Base-by-base conservation (phyloP, 2,797 vertebrate genomes). In the Siniperca scherzeri region DNA sequence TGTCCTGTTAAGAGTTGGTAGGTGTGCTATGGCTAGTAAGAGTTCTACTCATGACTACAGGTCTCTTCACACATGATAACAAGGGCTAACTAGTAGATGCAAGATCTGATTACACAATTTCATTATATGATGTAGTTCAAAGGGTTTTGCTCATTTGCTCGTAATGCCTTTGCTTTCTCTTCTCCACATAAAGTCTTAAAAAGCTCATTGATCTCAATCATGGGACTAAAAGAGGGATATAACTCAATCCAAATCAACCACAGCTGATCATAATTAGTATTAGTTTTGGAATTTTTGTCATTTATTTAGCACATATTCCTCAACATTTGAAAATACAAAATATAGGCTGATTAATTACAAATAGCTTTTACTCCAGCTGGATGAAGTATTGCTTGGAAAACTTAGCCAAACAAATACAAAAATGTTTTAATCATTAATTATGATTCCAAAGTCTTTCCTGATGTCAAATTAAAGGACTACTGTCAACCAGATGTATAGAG, bases 401-500 rank as follows among this genome's bases (percentile, higher is more conserved):
- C 25, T 21, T 7, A 8, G 25, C 14, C 48, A 56, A 66, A 57
- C 7, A 36, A 72, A 10, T 60, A 42, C 73, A 70, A 70, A 73
- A 50, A 13, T 1, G 0, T 30, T 27, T 10, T 30, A 38, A 61
- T 50, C 13, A 38, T 46, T 36, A n/a, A 70, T 74, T 53, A 36
- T 46, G 27, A 53, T 60, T 22, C 9, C 12, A 55, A 40, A 38
- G 25, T 53, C 55, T 36, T 57, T 67, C 66, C 44, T 72, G 42
- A 36, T 62, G 21, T 79, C 22, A 74, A 81, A 81, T 61, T 1
- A 62, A 67, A 33, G 19, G 60, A 50, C 36, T 17, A 30, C 42
- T 42, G 53, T 70, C 11, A 40, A 53, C 42, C 62, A 62, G 46
- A 73, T 57, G 67, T 55, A 50, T 56, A 64, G n/a, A 36, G 50